Base-by-base conservation (phyloP, 2,113 vertebrate genomes). In the Myiozetetes cayanensis region DNA sequence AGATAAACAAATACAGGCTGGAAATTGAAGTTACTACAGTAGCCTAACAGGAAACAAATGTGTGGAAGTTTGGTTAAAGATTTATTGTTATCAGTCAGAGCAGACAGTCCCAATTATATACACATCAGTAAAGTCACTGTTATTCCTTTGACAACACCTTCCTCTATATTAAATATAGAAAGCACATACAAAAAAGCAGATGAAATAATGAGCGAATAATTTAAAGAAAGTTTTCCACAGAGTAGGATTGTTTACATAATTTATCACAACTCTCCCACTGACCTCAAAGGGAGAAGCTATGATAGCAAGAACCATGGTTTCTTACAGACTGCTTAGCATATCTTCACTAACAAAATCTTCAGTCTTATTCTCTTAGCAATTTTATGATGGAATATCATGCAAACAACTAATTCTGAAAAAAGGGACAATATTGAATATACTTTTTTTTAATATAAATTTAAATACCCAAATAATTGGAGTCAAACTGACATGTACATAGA, bases 31-130 rank as follows among this genome's bases (percentile, higher is more conserved):
- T 77, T 91, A 80, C 41, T 68, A 53, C 37, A 84, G 43, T 86
- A 87, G 62, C 37, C 87, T 49, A 77, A 55, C 12, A 58, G 31
- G 31, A 93, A 91, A 74, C 4, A 77, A 89, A 67, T 90, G 10
- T 46, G 15, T 73, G 53, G 37, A 55, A 90, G 6, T 79, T 76
- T 62, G n/a, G 39, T 49, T 52, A 65, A 74, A 72, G n/a, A 67
- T 33, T 59, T 93, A 37, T 43, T 73, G 17, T 75, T 87, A 86
- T 74, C 61, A 52, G 10, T 78, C 49, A 89, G 31, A 53, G 17
- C 50, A 89, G 46, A 90, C 16, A 35, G 28, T 87, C 19, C 16
- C 85, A 91, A 96, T 90, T 93, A 87, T 12, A 37, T 37, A 70
- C 52, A 61, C 15, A 35, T 44, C 53, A 80, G 5, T 49, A 84